Percentiles rank a stretch among this genome's conserved stretches.
Conservation (phyloP, 2,888 invertebrate species). For the Agapetus fuscipes region DNA sequence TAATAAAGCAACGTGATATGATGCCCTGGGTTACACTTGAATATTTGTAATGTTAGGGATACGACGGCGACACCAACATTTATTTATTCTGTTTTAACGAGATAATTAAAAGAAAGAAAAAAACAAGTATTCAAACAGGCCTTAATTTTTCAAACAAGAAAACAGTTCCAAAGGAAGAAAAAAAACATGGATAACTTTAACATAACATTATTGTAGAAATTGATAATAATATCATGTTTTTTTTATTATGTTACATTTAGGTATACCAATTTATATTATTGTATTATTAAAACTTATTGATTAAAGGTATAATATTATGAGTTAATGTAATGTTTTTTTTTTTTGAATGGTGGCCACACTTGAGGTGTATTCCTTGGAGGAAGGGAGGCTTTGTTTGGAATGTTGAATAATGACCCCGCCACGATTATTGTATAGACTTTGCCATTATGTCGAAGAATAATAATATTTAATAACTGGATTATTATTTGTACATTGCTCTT, state of each 20-base stretch:
- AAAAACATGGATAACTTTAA: too few species aligned
- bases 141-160: conserved; percentile 9
- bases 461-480: conserved; percentile 13
- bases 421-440: conserved; percentile 9
- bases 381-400: too few species aligned
- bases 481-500: conserved; percentile 22
- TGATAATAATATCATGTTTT: conserved; percentile 4
- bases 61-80: background rate
- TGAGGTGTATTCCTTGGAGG: too few species aligned
- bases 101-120: conserved; percentile 3
- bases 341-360: too few species aligned
- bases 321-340: too few species aligned
- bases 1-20: conserved; percentile 5
- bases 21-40: conserved; percentile 2
- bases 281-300: conserved; percentile 15
- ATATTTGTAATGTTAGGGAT: background rate
- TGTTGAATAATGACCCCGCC: too few species aligned
- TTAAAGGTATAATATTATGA: too few species aligned
- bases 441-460: conserved; percentile 11
- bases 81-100: too few species aligned
- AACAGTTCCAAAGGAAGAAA: conserved; percentile 11
- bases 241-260: conserved; percentile 13
- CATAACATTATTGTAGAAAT: conserved; percentile 9
- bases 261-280: conserved; percentile 17
- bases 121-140: conserved; percentile 10